Percentiles rank a stretch among this genome's conserved stretches.
phyloP scores from a whole-genome alignment of 2,797 vertebrate genomes.

The Thamnophis elegans region DNA sequence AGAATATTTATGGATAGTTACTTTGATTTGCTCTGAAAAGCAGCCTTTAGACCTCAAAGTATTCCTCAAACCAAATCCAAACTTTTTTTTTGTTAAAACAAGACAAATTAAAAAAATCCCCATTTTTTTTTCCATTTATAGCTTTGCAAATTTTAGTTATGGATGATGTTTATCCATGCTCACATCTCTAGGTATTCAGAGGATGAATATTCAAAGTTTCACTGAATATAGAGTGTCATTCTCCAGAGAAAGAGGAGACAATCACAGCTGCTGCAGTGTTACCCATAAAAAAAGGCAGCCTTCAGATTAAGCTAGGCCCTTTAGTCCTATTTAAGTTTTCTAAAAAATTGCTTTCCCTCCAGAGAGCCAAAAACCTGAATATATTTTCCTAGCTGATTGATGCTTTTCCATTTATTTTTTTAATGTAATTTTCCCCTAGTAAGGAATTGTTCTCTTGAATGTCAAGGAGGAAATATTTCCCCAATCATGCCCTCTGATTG shows the following conservation, averaged over 20 bases:
- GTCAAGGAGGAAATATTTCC: constrained; percentile 75
- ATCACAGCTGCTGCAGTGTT: background rate
- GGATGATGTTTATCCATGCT: constrained; percentile 19
- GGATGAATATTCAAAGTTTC: constrained; percentile 49
- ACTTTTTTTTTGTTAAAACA: background rate
- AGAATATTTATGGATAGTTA: background rate
- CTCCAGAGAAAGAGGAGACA: background rate
- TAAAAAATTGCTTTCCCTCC: constrained; percentile 61
- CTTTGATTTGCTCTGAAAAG: background rate
- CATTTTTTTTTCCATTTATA: background rate
- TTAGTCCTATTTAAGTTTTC: constrained; percentile 69
- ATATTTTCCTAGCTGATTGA: constrained; percentile 74
- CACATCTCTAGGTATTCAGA: constrained; percentile 27
- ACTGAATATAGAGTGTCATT: constrained; percentile 49
- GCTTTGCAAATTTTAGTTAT: constrained; percentile 40
- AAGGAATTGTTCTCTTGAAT: constrained; percentile 73
- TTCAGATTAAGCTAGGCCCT: constrained; percentile 52
- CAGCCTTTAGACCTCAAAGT: background rate
- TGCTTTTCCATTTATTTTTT: constrained; percentile 79
- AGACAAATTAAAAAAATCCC: background rate
- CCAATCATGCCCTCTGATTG: constrained; percentile 70
- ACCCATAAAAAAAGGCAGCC: background rate
- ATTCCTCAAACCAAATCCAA: background rate
- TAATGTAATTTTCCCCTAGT: constrained; percentile 71
- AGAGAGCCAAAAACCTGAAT: constrained; percentile 66